A percentile compares a stretch with the other conserved stretches of the same genome.
phyloP scores from a whole-genome alignment of 2,888 invertebrate species.

The Rhabditoides inermis region DNA sequence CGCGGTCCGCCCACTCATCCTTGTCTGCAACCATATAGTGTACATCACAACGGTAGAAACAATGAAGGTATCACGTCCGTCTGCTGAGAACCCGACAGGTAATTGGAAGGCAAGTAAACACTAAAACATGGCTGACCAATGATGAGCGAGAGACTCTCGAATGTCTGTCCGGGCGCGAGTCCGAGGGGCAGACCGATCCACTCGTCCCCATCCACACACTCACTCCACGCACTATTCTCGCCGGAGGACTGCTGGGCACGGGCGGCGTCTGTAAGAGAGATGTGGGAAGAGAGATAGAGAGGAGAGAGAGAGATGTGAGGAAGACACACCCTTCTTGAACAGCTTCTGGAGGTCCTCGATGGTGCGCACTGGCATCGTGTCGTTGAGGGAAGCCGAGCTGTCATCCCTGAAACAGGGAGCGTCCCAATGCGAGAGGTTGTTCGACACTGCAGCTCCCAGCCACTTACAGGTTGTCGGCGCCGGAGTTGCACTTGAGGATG shows the following conservation, averaged over 20 bases:
- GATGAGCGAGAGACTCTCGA: constrained; percentile 3
- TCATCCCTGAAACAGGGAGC: background rate
- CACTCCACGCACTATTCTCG: constrained; percentile 3
- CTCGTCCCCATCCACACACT: constrained; percentile 5
- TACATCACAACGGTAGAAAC: too few relatives aligned
- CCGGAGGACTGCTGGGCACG: too few relatives aligned
- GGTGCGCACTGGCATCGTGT: constrained; percentile 8
- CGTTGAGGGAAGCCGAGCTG: background rate
- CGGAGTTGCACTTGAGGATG: too few relatives aligned
- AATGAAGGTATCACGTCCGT: too few relatives aligned
- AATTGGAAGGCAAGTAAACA: too few relatives aligned
- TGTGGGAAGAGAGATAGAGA: too few relatives aligned
- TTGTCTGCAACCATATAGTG: too few relatives aligned
- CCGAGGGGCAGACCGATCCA: constrained; percentile 3
- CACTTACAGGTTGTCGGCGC: too few relatives aligned
- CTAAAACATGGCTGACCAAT: constrained; percentile 3
- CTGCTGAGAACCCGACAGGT: too few relatives aligned
- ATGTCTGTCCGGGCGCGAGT: constrained; percentile 1
- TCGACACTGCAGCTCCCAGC: too few relatives aligned
- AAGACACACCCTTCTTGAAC: background rate
- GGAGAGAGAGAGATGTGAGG: too few relatives aligned
- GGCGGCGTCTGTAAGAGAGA: background rate
- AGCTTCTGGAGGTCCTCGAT: constrained; percentile 11
- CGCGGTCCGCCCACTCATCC: too few relatives aligned
- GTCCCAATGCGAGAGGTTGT: background rate